Evolutionary conservation across 1,140 invertebrate genomes (phyloP).

Genomic region (Bombus picipes): DNA sequence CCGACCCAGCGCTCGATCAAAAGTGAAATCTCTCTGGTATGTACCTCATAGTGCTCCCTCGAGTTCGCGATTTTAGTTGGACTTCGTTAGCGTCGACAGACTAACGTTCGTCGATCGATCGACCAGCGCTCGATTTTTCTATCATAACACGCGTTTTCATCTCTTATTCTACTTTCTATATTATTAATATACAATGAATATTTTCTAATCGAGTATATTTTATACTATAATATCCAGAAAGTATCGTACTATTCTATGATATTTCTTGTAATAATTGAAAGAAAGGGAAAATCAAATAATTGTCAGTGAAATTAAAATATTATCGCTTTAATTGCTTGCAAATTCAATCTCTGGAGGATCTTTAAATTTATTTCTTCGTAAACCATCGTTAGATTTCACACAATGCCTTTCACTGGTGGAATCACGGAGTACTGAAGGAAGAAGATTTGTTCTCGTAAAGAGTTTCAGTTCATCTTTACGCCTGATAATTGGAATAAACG

Average conservation of each 20-base stretch:
- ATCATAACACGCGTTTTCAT: too few relatives aligned
- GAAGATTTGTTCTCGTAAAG: background rate
- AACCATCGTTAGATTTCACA: background rate
- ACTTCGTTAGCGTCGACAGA: background rate
- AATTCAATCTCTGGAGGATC: background rate
- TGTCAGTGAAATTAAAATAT: background rate
- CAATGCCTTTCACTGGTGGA: background rate
- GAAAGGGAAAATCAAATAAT: background rate
- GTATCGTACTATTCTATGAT: too few relatives aligned
- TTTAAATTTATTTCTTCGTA: background rate
- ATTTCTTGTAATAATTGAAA: background rate
- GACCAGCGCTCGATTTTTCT: background rate
- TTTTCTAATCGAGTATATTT: too few relatives aligned
- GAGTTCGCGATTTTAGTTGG: background rate
- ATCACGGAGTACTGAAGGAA: background rate
- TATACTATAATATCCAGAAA: too few relatives aligned
- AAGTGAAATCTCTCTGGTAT: constrained; percentile 6
- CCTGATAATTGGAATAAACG: background rate
- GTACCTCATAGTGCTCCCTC: background rate
- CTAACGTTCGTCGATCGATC: background rate
- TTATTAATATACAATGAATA: too few relatives aligned
- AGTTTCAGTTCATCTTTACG: background rate
- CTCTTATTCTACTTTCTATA: background rate
- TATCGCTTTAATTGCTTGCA: background rate
- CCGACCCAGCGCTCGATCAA: background rate